phyloP scores from a whole-genome alignment of 2,888 invertebrate species.

The Melinaea menophilus region DNA sequence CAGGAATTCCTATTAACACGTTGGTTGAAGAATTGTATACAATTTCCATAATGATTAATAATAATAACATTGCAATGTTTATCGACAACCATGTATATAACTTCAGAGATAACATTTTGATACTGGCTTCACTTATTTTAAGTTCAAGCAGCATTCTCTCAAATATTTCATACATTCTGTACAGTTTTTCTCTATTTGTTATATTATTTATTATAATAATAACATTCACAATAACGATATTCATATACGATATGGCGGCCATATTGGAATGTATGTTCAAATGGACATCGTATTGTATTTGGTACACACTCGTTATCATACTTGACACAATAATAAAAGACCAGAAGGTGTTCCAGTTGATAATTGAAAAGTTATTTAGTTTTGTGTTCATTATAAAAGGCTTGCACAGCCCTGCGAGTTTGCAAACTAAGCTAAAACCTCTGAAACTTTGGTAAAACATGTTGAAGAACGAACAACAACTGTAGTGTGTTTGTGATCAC shows the following conservation, averaged over 20 bases:
- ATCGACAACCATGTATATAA: conserved; percentile 42
- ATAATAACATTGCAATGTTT: conserved; percentile 32
- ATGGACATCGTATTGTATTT: conserved; percentile 27
- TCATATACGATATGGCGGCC: conserved; percentile 37
- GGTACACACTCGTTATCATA: conserved; percentile 30
- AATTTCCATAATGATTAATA: conserved; percentile 41
- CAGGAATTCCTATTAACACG: conserved; percentile 45
- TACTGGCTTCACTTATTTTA: conserved; percentile 33
- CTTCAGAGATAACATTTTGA: conserved; percentile 42
- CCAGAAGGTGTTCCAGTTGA: neutral
- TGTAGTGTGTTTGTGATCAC: no score
- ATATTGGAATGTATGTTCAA: conserved; percentile 38
- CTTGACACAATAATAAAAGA: conserved; percentile 19
- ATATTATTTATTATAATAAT: conserved; percentile 37
- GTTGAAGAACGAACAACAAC: conserved; percentile 8
- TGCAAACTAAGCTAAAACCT: conserved; percentile 37
- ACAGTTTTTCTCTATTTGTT: conserved; percentile 31
- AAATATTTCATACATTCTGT: conserved; percentile 38
- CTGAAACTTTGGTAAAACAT: conserved; percentile 46
- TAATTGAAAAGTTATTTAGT: neutral
- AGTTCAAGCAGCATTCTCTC: conserved; percentile 34
- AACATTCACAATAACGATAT: conserved; percentile 40
- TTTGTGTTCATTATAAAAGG: conserved; percentile 32
- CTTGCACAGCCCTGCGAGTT: conserved; percentile 42
- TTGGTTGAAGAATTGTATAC: conserved; percentile 36